A percentile compares a stretch with the other conserved stretches of the same genome.
These are phyloP conservation scores for Zeugodacus cucurbitae DNA, from an alignment of 1,140 invertebrate species.

Conservation along the genomic window DNA sequence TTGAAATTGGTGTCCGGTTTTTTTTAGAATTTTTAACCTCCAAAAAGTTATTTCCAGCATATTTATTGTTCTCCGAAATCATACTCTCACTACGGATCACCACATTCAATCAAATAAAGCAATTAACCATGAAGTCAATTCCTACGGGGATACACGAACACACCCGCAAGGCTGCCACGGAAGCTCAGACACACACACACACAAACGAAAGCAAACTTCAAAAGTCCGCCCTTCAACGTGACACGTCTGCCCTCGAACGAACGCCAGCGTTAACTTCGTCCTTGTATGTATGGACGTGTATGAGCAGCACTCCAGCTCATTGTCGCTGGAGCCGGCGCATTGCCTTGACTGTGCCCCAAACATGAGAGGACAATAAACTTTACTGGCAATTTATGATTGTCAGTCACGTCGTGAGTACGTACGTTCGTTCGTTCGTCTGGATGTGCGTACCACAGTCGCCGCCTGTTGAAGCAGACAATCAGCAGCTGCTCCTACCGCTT, in stretches of 20 bases:
- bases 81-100: too few species aligned
- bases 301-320: neutral
- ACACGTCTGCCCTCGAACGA: neutral
- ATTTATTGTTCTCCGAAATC: too few species aligned
- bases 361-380: slow-evolving; percentile 23
- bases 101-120: too few species aligned
- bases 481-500: neutral
- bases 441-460: neutral
- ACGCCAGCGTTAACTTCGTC: neutral
- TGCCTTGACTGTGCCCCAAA: neutral
- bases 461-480: neutral
- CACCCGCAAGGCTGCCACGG: neutral
- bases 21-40: too few species aligned
- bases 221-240: neutral
- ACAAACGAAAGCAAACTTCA: neutral
- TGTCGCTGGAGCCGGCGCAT: neutral
- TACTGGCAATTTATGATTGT: neutral
- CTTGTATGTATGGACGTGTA: neutral
- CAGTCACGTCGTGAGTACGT: neutral
- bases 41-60: too few species aligned
- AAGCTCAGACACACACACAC: neutral
- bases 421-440: neutral
- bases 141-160: neutral
- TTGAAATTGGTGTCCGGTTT: too few species aligned
- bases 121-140: neutral